These are phyloP conservation scores for Halisarca cf. caerulea DNA, from an alignment of 37 sponge, comb jelly and placozoan species.

Conservation along the genomic window DNA sequence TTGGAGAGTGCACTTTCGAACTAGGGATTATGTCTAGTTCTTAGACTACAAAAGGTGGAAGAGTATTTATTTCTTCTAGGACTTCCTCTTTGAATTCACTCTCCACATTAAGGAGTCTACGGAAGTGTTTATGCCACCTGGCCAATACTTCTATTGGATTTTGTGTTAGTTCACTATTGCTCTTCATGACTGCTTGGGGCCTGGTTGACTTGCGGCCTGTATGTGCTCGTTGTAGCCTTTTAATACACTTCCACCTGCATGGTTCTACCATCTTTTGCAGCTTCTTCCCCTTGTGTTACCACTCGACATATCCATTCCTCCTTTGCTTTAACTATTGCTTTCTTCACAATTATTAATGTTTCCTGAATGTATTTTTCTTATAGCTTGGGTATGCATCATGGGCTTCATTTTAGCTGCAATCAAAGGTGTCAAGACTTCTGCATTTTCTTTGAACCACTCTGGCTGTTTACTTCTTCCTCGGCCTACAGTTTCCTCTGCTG, in stretches of 20 bases:
- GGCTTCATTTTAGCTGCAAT: neutral
- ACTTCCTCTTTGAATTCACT: constrained; percentile 23
- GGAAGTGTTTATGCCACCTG: constrained; percentile 28
- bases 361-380: neutral
- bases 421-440: neutral
- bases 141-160: neutral
- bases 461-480: constrained; percentile 33
- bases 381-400: neutral
- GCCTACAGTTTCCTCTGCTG: constrained; percentile 29
- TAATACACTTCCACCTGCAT: constrained; percentile 42
- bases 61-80: neutral
- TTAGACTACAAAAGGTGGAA: too few species aligned
- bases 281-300: constrained; percentile 24
- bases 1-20: constrained; percentile 1
- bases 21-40: too few species aligned
- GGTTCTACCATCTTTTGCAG: constrained; percentile 43
- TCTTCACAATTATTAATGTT: constrained; percentile 3
- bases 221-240: constrained; percentile 28
- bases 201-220: constrained; percentile 7
- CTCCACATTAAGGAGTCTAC: neutral
- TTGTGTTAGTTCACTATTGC: neutral
- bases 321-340: constrained; percentile 5
- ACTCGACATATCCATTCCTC: constrained; percentile 17
- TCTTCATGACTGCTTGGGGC: neutral
- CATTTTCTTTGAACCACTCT: constrained; percentile 42